phyloP scores from a whole-genome alignment of 92 coral and sea anemone genomes.

The Epizoanthus stellaris region DNA sequence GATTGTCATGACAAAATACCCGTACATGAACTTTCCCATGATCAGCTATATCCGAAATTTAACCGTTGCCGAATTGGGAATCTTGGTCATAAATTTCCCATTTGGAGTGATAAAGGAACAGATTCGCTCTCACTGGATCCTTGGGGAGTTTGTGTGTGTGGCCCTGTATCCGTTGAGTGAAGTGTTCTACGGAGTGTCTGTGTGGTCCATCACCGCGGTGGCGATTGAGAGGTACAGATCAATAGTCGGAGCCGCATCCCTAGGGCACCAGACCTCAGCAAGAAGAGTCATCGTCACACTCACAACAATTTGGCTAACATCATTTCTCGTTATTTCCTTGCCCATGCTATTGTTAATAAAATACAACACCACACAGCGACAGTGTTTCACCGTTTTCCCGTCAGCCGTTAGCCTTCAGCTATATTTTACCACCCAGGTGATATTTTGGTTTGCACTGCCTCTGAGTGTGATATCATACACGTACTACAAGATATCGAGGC shows the following conservation, averaged over 20 bases:
- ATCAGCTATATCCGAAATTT: constrained; percentile 4
- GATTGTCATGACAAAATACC: constrained; percentile 8
- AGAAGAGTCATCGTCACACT: neutral
- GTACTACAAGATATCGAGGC: constrained; percentile 34
- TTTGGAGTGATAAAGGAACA: constrained; percentile 26
- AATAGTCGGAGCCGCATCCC: constrained; percentile 9
- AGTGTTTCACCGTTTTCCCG: neutral
- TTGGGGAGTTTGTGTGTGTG: constrained; percentile 20
- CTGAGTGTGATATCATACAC: constrained; percentile 34
- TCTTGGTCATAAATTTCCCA: constrained; percentile 14
- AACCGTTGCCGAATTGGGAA: constrained; percentile 33
- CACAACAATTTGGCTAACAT: neutral
- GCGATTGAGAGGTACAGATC: constrained; percentile 21
- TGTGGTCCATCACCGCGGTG: constrained; percentile 27
- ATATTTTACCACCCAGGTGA: constrained; percentile 15
- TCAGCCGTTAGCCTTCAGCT: neutral
- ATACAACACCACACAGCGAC: neutral
- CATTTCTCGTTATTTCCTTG: constrained; percentile 27
- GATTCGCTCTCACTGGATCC: constrained; percentile 17
- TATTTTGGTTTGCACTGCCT: constrained; percentile 43
- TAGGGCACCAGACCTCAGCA: constrained; percentile 14
- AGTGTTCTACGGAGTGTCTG: constrained; percentile 19
- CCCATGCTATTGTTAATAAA: neutral
- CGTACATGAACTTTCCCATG: constrained; percentile 23
- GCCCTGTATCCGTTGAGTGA: constrained; percentile 24